A percentile compares a stretch with the other conserved stretches of the same genome.
phyloP scores from a whole-genome alignment of 2,888 invertebrate genomes.

The Molanna angustata region DNA sequence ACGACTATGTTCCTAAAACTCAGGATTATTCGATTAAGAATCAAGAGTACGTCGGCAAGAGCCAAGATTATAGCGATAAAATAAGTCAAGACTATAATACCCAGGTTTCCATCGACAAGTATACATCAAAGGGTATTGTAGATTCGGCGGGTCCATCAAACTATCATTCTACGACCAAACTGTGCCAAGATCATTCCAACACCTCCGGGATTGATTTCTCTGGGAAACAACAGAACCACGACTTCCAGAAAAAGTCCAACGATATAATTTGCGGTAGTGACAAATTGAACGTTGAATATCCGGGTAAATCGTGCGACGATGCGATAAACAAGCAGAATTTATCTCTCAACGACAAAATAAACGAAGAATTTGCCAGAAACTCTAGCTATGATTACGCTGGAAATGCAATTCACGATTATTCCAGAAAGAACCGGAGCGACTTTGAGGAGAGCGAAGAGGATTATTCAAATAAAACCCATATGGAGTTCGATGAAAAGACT shows the following conservation, averaged over 20 bases:
- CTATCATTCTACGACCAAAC: background rate
- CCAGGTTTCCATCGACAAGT: constrained; percentile 1
- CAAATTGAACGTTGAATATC: constrained; percentile 1
- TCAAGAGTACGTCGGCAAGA: constrained; percentile 7
- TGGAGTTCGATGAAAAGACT: constrained; percentile 4
- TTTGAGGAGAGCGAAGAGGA: constrained; percentile 7
- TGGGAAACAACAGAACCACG: background rate
- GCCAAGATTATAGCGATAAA: constrained; percentile 1
- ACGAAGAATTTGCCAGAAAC: constrained; percentile 2
- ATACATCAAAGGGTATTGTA: background rate
- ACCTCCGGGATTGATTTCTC: constrained; percentile 6
- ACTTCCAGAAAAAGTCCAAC: background rate
- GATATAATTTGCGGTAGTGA: background rate
- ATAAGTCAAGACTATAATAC: too few species aligned
- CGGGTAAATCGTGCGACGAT: background rate
- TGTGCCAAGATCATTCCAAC: background rate
- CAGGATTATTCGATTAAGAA: constrained; percentile 1
- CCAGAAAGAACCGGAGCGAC: constrained; percentile 12
- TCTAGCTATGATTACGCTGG: constrained; percentile 9
- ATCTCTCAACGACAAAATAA: background rate
- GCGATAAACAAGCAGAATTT: background rate
- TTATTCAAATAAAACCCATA: constrained; percentile 5
- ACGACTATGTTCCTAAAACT: constrained; percentile 5
- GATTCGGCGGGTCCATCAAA: background rate
- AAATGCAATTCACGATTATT: constrained; percentile 14